Conservation (phyloP, 2,797 vertebrate genomes). For the Megalops cyprinoides region DNA sequence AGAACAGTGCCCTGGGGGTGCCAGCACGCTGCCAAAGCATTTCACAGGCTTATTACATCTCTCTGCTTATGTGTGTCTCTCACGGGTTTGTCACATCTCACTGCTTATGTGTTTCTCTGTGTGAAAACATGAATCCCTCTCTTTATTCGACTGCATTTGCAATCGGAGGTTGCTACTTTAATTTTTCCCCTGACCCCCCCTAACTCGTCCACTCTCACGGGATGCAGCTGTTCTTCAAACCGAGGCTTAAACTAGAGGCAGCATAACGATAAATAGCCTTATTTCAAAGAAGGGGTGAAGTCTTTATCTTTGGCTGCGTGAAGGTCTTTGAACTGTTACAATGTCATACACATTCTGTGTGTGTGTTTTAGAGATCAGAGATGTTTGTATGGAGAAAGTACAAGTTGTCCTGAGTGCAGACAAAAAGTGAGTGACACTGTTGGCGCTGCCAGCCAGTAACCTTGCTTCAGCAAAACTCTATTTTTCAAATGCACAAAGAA, state of each 20-base stretch:
- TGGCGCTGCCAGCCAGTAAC: not conserved
- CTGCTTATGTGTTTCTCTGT: not conserved
- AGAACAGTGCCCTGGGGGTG: slow-evolving; percentile 14
- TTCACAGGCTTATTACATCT: not conserved
- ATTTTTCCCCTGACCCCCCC: not conserved
- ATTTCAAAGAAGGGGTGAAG: not conserved
- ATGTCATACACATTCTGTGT: not conserved
- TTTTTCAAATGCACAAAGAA: too few species aligned
- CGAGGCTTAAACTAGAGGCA: not conserved
- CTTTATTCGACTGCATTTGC: not conserved
- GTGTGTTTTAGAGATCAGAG: not conserved
- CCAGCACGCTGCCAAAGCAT: not conserved
- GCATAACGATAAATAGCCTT: not conserved
- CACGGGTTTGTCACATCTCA: not conserved
- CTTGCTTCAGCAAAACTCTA: not conserved
- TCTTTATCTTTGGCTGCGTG: too few species aligned
- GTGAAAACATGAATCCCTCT: not conserved
- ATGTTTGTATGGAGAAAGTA: not conserved
- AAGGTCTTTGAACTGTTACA: not conserved
- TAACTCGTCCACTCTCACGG: not conserved
- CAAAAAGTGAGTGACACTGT: not conserved
- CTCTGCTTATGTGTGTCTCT: not conserved
- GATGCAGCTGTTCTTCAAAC: not conserved
- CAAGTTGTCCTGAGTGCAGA: not conserved
- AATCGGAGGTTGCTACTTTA: not conserved